A percentile compares a stretch with the other conserved stretches of the same genome.
phyloP scores from a whole-genome alignment of 2,113 vertebrate species.

The Malaclemys terrapin region DNA sequence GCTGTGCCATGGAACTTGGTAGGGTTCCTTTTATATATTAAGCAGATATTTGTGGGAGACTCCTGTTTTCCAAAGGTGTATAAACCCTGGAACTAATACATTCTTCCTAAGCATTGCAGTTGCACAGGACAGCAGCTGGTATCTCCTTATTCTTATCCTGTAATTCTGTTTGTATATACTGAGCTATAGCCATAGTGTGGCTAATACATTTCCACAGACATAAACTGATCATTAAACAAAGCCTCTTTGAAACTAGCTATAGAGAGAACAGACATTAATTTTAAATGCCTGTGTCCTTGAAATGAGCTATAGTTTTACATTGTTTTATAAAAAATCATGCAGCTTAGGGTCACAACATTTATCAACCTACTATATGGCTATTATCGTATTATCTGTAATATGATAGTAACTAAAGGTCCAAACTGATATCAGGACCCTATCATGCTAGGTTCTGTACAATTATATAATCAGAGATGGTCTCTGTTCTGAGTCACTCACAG shows the following conservation, averaged over 20 bases:
- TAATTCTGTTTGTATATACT: background rate
- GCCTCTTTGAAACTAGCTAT: background rate
- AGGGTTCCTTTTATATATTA: background rate
- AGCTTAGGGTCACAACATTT: too few relatives aligned
- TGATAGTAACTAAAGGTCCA: too few relatives aligned
- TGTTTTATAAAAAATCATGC: background rate
- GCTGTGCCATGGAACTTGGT: background rate
- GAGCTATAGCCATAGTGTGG: background rate
- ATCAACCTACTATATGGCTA: too few relatives aligned
- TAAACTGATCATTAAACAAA: background rate
- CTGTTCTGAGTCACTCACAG: too few relatives aligned
- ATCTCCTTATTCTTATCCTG: background rate
- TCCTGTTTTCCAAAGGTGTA: background rate
- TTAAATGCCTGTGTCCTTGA: background rate
- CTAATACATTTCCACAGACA: background rate
- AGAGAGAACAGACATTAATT: background rate
- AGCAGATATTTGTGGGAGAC: background rate
- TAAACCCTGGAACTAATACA: background rate
- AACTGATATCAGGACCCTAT: too few relatives aligned
- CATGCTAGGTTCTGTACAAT: too few relatives aligned
- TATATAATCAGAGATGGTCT: too few relatives aligned
- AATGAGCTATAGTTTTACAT: background rate
- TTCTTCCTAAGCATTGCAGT: background rate
- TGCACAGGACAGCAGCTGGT: background rate
- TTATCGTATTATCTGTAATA: too few relatives aligned